These are phyloP conservation scores for Bombylius major DNA, from an alignment of 2,888 invertebrate genomes.

Conservation along the genomic window DNA sequence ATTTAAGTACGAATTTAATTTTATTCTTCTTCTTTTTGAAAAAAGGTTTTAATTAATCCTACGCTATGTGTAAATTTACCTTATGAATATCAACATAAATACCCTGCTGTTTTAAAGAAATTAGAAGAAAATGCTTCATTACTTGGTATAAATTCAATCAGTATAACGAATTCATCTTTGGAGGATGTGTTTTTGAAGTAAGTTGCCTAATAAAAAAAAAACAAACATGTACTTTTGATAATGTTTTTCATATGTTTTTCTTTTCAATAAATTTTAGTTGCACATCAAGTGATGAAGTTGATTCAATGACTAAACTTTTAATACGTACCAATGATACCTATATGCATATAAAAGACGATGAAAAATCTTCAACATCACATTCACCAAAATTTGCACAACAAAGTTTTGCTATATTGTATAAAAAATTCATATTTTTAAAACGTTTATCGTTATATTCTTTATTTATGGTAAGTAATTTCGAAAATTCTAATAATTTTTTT, in stretches of 20 bases:
- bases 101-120: slow-evolving; percentile 47
- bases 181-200: slow-evolving; percentile 86
- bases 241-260: background rate
- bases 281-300: slow-evolving; percentile 5
- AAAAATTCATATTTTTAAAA: slow-evolving; percentile 27
- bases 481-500: background rate
- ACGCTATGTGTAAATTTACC: slow-evolving; percentile 39
- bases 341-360: slow-evolving; percentile 4
- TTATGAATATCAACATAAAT: slow-evolving; percentile 41
- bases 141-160: slow-evolving; percentile 63
- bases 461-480: slow-evolving; percentile 22
- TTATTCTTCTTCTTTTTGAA: slow-evolving; percentile 2
- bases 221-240: background rate
- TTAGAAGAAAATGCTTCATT: slow-evolving; percentile 46
- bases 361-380: slow-evolving; percentile 16
- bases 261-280: slow-evolving; percentile 6
- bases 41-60: slow-evolving; percentile 28
- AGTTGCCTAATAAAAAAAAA: background rate
- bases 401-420: slow-evolving; percentile 29
- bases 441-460: slow-evolving; percentile 24
- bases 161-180: slow-evolving; percentile 75
- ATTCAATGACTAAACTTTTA: background rate
- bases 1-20: background rate
- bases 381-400: slow-evolving; percentile 19
- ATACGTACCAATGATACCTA: slow-evolving; percentile 2